Percentiles rank a stretch among this genome's conserved stretches.
These are phyloP conservation scores for Globia sparganii DNA, from an alignment of 2,888 invertebrate genomes.

Conservation along the genomic window DNA sequence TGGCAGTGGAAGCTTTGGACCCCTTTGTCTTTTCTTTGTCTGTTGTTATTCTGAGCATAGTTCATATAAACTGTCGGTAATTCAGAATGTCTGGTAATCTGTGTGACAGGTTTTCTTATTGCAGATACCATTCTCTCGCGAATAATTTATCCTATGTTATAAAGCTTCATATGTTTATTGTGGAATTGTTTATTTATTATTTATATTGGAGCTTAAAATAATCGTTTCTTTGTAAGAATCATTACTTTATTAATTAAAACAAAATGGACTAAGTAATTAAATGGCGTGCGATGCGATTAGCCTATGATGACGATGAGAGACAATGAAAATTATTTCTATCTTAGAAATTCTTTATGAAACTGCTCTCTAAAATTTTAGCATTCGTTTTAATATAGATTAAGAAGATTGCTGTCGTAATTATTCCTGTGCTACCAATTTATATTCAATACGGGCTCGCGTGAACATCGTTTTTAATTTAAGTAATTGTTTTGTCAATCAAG, in stretches of 20 bases:
- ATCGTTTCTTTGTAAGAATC: not conserved
- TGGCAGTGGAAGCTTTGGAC: not conserved
- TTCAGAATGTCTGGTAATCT: not conserved
- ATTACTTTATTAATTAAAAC: not conserved
- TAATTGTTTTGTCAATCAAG: slow-evolving; percentile 81
- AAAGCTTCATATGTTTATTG: not conserved
- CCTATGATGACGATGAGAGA: not conserved
- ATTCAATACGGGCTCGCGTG: slow-evolving; percentile 71
- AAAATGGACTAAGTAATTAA: not conserved
- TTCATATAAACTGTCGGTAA: not conserved
- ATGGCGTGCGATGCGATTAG: not conserved
- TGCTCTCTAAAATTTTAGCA: slow-evolving; percentile 3
- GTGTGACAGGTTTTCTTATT: not conserved
- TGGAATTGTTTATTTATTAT: not conserved
- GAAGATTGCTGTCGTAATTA: slow-evolving; percentile 32
- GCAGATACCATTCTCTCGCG: not conserved
- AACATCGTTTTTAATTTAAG: slow-evolving; percentile 76
- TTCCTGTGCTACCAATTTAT: slow-evolving; percentile 39
- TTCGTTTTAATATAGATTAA: slow-evolving; percentile 9
- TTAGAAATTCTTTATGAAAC: not conserved
- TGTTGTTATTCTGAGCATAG: not conserved
- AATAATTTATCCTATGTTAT: not conserved
- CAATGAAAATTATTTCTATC: not conserved
- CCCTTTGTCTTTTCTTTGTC: slow-evolving; percentile 47
- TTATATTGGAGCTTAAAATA: not conserved